These are phyloP conservation scores for Drosophila lini DNA, from an alignment of 1,140 invertebrate genomes.

Conservation along the genomic window DNA sequence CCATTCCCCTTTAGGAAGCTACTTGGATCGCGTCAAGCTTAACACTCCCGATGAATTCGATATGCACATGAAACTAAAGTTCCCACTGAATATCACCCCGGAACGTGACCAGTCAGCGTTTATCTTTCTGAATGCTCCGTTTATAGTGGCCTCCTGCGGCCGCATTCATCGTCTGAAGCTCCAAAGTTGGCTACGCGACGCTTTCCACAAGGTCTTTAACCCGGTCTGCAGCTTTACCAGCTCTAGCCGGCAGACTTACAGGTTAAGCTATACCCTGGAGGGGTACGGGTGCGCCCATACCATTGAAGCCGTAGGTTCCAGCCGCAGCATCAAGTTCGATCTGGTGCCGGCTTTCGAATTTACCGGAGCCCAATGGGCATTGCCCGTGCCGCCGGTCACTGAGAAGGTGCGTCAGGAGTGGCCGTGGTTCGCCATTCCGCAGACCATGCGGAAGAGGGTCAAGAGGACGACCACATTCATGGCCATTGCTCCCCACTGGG, in stretches of 20 bases:
- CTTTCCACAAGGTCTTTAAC: conserved; percentile 15
- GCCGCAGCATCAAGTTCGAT: conserved; percentile 36
- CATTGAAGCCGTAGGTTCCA: conserved; percentile 9
- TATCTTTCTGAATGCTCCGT: neutral
- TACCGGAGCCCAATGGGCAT: conserved; percentile 13
- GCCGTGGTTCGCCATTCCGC: conserved; percentile 43
- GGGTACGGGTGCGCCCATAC: conserved; percentile 47
- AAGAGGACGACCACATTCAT: conserved; percentile 24
- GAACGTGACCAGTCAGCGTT: conserved; percentile 1
- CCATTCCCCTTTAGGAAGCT: conserved; percentile 32
- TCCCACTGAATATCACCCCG: conserved; percentile 19
- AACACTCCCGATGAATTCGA: conserved; percentile 52
- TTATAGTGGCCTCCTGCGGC: neutral
- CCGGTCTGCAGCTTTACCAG: neutral
- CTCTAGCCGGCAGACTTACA: neutral
- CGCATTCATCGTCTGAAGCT: conserved; percentile 17
- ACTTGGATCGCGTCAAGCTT: conserved; percentile 44
- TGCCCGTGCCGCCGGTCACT: neutral
- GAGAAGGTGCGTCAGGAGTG: neutral
- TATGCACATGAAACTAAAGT: conserved; percentile 46
- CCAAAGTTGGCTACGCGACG: conserved; percentile 37
- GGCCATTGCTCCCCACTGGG: conserved; percentile 54
- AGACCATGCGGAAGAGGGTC: neutral
- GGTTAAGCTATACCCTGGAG: conserved; percentile 8
- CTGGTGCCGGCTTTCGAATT: conserved; percentile 47